These are phyloP conservation scores for Spilarctia lutea DNA, from an alignment of 2,888 invertebrate species.

Conservation along the genomic window DNA sequence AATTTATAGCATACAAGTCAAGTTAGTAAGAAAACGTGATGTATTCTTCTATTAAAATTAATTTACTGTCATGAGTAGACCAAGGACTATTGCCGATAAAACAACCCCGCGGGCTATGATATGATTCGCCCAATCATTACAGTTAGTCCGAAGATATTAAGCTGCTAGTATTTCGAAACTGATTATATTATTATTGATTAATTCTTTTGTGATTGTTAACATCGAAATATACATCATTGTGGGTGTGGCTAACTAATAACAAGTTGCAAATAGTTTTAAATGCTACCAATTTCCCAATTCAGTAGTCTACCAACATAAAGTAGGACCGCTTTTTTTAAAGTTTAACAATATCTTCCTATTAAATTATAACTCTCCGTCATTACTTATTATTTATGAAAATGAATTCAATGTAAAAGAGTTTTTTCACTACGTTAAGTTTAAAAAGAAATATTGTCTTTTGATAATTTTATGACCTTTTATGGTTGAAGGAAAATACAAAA, in stretches of 20 bases:
- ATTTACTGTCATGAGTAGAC: constrained; percentile 1
- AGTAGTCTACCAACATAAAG: too few relatives aligned
- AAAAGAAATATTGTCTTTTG: too few relatives aligned
- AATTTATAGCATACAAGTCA: neutral
- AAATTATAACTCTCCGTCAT: neutral
- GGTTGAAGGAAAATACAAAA: too few relatives aligned
- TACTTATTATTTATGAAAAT: too few relatives aligned
- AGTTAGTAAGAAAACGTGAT: neutral
- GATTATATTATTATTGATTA: constrained; percentile 4
- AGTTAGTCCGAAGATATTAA: neutral
- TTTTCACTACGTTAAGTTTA: too few relatives aligned
- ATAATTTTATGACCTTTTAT: too few relatives aligned
- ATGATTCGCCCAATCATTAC: neutral
- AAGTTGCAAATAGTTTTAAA: neutral
- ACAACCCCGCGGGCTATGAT: neutral
- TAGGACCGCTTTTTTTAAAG: too few relatives aligned
- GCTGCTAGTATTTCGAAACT: neutral
- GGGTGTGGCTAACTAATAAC: neutral
- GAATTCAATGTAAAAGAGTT: too few relatives aligned
- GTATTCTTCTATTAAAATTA: neutral
- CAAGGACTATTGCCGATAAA: neutral
- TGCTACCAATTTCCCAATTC: neutral
- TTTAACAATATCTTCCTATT: neutral
- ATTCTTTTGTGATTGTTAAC: neutral
- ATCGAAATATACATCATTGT: neutral